phyloP scores from a whole-genome alignment of 2,113 vertebrate species.

The Leuciscus idus region DNA sequence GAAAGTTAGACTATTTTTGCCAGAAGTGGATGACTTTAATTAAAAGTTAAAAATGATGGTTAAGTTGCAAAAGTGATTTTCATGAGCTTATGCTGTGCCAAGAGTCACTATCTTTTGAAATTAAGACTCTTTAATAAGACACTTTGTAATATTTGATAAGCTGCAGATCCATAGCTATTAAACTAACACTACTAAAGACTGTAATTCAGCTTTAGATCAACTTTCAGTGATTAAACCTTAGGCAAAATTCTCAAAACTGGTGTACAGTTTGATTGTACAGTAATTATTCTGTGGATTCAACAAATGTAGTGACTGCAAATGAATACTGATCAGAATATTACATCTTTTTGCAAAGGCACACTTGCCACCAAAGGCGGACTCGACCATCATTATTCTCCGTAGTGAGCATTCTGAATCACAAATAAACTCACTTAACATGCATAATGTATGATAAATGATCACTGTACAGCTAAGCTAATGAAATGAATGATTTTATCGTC shows the following conservation, averaged over 20 bases:
- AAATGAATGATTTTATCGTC: constrained; percentile 46
- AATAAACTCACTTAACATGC: constrained; percentile 28
- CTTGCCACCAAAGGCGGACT: background rate
- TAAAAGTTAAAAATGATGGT: constrained; percentile 28
- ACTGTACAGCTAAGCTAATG: background rate
- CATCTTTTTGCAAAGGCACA: background rate
- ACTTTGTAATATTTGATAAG: constrained; percentile 38
- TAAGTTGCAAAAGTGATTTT: constrained; percentile 18
- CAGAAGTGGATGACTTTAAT: constrained; percentile 18
- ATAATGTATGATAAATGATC: constrained; percentile 40
- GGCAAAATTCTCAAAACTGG: constrained; percentile 8
- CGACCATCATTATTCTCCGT: background rate
- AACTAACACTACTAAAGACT: constrained; percentile 19
- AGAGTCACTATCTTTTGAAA: constrained; percentile 23
- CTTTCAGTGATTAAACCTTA: constrained; percentile 12
- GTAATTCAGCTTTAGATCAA: constrained; percentile 24
- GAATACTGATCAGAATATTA: background rate
- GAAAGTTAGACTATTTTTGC: background rate
- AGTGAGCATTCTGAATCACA: background rate
- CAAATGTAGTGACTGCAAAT: background rate
- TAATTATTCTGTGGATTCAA: constrained; percentile 18
- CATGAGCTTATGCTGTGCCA: background rate
- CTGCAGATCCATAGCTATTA: constrained; percentile 29
- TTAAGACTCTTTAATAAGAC: constrained; percentile 23
- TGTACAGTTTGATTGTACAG: background rate